Base-by-base conservation (phyloP, 2,888 invertebrate genomes). In the Philaethria dido region DNA sequence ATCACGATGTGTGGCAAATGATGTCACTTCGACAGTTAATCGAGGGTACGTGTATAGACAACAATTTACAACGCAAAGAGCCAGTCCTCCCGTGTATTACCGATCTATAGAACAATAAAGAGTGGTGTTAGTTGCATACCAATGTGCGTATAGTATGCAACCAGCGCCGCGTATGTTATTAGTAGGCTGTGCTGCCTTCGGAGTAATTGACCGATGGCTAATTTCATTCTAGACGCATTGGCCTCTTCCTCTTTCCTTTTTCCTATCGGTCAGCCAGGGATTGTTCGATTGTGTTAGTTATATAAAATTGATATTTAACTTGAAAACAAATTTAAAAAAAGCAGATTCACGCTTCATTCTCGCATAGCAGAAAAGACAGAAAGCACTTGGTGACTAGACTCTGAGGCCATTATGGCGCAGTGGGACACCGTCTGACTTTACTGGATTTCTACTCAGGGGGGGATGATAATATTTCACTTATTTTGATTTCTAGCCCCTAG, bases 71-170 rank as follows among this genome's bases (percentile, higher is more conserved):
- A 89, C 88, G 82, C 86, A 88, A 90, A 91, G 86, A 89, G 91
- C 84, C 90, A 87, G 89, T 91, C 89, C 89, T 87, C 87, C 86
- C 87, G 90, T 92, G 92, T 92, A 92, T 92, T 92, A 92, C 89
- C 89, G 80, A 91, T 88, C 91, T 88, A 89, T 89, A 87, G 88
- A 91, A 92, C 92, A 91, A 92, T 92, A 92, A 92, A 91, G 87
- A 82, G 86, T 82, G 80, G 82, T 87, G 86, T 80, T 74, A 73
- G 73, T 76, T 80, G 91, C 89, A 92, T 92, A 89, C 85, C 83
- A 90, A 92, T 91, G 86, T 89, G 83, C 80, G 82, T 83, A 85
- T 77, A 81, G 89, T 88, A 91, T 89, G 86, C 92, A 88, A 80
- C 83, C 79, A 78, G 81, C 87, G 85, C 82, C 82, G 85, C 86